These are phyloP conservation scores for Tetanocera ferruginea DNA, from an alignment of 2,888 invertebrate species.

Conservation along the genomic window DNA sequence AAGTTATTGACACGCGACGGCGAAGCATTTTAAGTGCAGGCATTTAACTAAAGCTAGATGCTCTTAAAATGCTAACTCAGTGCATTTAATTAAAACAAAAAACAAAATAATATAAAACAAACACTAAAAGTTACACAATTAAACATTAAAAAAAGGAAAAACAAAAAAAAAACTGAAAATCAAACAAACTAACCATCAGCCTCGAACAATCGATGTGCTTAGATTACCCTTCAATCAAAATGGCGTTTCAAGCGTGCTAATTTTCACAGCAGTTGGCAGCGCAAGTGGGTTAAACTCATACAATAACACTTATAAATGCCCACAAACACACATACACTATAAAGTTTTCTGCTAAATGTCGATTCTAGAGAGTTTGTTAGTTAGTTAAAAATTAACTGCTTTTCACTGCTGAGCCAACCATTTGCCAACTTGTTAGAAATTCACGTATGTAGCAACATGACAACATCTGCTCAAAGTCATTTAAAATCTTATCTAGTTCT, in stretches of 20 bases:
- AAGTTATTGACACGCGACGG: not conserved
- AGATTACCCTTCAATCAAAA: conserved; percentile 64
- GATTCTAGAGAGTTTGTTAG: too few species aligned
- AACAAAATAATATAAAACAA: not conserved
- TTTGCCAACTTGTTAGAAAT: too few species aligned
- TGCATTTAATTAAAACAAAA: not conserved
- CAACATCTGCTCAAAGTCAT: too few species aligned
- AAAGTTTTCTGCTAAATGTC: too few species aligned
- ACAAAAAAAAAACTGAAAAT: not conserved
- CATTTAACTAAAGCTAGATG: not conserved
- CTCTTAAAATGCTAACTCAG: not conserved
- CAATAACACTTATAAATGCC: too few species aligned
- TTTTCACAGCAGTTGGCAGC: conserved; percentile 57
- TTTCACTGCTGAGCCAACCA: too few species aligned
- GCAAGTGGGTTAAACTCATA: conserved; percentile 56
- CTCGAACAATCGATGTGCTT: conserved; percentile 56
- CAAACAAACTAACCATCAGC: conserved; percentile 54
- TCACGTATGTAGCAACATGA: too few species aligned
- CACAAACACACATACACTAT: too few species aligned
- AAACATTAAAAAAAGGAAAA: too few species aligned
- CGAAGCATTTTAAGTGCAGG: conserved; percentile 32
- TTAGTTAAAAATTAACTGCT: too few species aligned
- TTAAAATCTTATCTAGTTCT: too few species aligned
- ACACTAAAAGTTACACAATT: too few species aligned
- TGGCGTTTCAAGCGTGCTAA: conserved; percentile 37